These are phyloP conservation scores for Urocitellus parryii DNA, from an alignment of 2,113 vertebrate genomes.

Conservation along the genomic window DNA sequence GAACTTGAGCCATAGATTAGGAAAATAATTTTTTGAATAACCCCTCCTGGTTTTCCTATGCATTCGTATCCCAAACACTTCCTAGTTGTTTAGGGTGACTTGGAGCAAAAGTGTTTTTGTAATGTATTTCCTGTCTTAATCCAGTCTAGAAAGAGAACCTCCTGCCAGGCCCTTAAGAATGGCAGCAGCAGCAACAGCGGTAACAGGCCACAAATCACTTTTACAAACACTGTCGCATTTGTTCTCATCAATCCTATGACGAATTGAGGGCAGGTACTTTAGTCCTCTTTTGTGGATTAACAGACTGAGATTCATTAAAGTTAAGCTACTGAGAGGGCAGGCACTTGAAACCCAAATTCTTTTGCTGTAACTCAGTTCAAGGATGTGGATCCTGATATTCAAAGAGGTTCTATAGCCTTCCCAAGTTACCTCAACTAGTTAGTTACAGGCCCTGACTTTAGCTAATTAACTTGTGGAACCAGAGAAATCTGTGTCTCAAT, in stretches of 20 bases:
- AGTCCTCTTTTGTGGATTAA: background rate
- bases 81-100: background rate
- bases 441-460: background rate
- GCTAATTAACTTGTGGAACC: background rate
- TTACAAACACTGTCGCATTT: background rate
- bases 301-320: background rate
- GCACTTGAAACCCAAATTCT: background rate
- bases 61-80: background rate
- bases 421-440: background rate
- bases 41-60: background rate
- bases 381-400: background rate
- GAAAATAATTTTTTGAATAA: slow-evolving; percentile 44
- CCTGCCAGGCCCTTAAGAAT: background rate
- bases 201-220: background rate
- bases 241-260: background rate
- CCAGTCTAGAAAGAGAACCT: background rate
- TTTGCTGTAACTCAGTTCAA: background rate
- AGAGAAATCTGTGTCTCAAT: slow-evolving; percentile 15
- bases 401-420: background rate
- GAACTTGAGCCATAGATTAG: background rate
- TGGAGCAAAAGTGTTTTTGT: background rate
- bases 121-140: background rate
- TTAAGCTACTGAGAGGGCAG: background rate
- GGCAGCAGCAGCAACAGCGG: background rate
- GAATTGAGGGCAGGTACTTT: background rate